Evolutionary conservation across 2,797 vertebrate species (phyloP).

Genomic region (Hoplostethus atlanticus): DNA sequence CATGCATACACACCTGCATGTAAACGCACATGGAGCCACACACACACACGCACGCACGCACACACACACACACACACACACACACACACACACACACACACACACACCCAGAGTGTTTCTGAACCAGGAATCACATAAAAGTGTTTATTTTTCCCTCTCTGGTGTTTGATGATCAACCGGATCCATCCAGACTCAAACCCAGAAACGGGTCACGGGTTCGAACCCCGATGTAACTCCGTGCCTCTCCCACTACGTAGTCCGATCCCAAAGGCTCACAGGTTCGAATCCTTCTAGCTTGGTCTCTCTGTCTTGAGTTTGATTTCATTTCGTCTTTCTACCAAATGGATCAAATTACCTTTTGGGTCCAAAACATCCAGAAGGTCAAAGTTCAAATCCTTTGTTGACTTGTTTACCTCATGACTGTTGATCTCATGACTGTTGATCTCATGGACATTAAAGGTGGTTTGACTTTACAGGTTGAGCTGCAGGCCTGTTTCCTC

Average conservation of each 20-base stretch:
- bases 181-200: conserved; percentile 68
- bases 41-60: neutral
- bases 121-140: conserved; percentile 64
- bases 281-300: conserved; percentile 19
- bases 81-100: conserved; percentile 22
- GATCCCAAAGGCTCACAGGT: conserved; percentile 37
- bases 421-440: too few relatives aligned
- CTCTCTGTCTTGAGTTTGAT: conserved; percentile 46
- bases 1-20: conserved; percentile 28
- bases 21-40: neutral
- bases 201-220: conserved; percentile 62
- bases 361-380: conserved; percentile 30
- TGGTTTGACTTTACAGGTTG: too few relatives aligned
- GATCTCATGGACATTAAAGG: too few relatives aligned
- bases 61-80: conserved; percentile 12
- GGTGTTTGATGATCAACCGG: conserved; percentile 73
- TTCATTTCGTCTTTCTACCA: conserved; percentile 46
- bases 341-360: conserved; percentile 34
- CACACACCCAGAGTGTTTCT: conserved; percentile 19
- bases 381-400: conserved; percentile 52
- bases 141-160: conserved; percentile 72
- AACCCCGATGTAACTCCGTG: conserved; percentile 38
- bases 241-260: conserved; percentile 19
- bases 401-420: conserved; percentile 23
- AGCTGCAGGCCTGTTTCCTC: too few relatives aligned